Evolutionary conservation across 2,113 vertebrate species (phyloP).

Genomic region (Heterotilapia buettikoferi): DNA sequence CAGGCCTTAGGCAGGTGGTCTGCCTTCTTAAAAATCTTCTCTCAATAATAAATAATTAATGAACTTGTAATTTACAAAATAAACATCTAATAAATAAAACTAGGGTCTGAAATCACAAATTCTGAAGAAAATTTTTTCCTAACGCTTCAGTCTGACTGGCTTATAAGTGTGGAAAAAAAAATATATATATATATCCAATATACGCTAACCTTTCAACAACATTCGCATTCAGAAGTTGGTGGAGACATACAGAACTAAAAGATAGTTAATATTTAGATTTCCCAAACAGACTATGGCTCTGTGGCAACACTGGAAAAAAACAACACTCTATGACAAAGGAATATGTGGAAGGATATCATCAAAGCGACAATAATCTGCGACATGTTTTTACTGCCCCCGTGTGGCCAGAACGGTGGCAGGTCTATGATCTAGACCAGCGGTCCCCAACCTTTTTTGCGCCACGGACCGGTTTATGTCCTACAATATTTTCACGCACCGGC

Average conservation of each 20-base stretch:
- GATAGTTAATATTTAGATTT: neutral
- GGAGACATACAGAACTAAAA: neutral
- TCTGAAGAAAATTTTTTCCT: neutral
- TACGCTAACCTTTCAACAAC: rapidly evolving
- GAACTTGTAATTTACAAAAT: neutral
- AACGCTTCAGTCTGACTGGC: neutral
- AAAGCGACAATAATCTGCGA: neutral
- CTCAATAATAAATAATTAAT: neutral
- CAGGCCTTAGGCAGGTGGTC: neutral
- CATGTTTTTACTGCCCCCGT: neutral
- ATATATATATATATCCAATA: neutral
- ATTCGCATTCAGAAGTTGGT: rapidly evolving
- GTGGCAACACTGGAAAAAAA: neutral
- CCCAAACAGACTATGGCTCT: neutral
- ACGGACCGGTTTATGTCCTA: neutral
- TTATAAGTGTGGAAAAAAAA: neutral
- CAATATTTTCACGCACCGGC: rapidly evolving
- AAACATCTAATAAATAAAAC: neutral
- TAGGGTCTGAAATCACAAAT: neutral
- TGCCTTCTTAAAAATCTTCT: neutral
- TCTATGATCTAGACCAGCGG: neutral
- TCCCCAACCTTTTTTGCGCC: neutral
- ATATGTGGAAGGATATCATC: neutral
- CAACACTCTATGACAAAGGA: neutral
- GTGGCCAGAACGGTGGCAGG: neutral